Evolutionary conservation across 2,888 invertebrate genomes (phyloP), one percentile per base, ranked within the genome.

Genomic region (Cheilosia pagana): DNA sequence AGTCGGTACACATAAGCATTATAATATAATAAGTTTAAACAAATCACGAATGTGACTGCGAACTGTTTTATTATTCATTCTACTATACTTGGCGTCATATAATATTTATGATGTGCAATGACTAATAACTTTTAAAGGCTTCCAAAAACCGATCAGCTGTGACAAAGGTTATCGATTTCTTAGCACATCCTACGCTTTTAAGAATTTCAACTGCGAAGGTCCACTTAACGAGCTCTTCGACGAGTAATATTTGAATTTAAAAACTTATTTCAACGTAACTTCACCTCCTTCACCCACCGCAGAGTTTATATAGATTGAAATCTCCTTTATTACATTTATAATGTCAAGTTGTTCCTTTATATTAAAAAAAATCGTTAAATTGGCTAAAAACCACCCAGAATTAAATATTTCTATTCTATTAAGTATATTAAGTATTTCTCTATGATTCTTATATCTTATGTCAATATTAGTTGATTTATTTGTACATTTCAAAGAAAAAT

Each of bases 311-410:
- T 52, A 74, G 63, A 62, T 67, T 53, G 39, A 68, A 74, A 68
- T 55, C 52, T 74, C 57, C 55, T 63, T 71, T 57, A 82, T 82
- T 74, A 78, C 62, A 67, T 78, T 78, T 78, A 74, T 68, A 63
- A 68, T 57, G 57, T 25, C 63, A 70, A 68, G 35, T 78, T 79
- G 83, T 83, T 83, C 83, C 83, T 83, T 70, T 78, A 63, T 67
- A 68, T 77, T 31, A 53, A 41, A 41, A 65, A 55, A 57, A 59
- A 23, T 59, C 52, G 67, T 78, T 82, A 77, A 60, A 77, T 77
- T 77, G 70, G 77, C 62, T 55, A 48, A 57, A 57, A 70, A 65
- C 71, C 63, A 50, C 59, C n/a, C 45, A 50, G 12, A 63, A 35
- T 57, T 16, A 41, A 55, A 48, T 71, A 63, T 68, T 77, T 23